A percentile compares a stretch with the other conserved stretches of the same genome.
Conservation (phyloP, 1,140 invertebrate species). For the Magallana ariakensis region DNA sequence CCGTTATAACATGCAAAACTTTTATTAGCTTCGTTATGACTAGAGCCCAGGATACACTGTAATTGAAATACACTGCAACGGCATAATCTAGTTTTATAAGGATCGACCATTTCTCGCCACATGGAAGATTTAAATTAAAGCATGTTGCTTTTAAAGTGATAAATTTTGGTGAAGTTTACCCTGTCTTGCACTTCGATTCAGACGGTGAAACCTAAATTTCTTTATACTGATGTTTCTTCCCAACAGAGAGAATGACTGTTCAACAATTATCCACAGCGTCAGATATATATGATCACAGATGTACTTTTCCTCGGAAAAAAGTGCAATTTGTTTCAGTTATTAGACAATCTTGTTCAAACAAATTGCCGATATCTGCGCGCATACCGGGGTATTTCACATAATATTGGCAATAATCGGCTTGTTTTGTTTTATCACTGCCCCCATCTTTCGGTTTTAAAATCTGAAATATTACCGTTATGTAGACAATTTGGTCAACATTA, state of each 20-base stretch:
- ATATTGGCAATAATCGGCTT: background rate
- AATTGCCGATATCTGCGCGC: constrained; percentile 6
- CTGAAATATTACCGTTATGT: background rate
- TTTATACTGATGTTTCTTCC: background rate
- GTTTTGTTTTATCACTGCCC: background rate
- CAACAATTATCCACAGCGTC: background rate
- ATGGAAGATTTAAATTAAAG: constrained; percentile 1
- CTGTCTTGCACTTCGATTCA: background rate
- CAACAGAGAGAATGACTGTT: background rate
- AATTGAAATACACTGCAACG: too few species aligned
- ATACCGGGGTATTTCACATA: background rate
- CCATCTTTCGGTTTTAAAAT: background rate
- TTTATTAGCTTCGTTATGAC: too few species aligned
- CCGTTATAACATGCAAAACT: too few species aligned
- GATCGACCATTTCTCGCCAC: background rate
- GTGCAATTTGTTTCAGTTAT: background rate
- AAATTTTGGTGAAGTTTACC: background rate
- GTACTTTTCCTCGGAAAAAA: background rate
- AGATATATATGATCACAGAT: background rate
- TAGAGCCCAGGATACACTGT: too few species aligned
- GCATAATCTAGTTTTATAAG: too few species aligned
- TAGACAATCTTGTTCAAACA: background rate
- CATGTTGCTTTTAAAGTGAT: background rate
- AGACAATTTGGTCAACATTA: background rate
- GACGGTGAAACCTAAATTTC: background rate